Evolutionary conservation across 2,888 invertebrate species (phyloP), one percentile per base, ranked within the genome.

Genomic region (Gastracanthus pulcherrimus): DNA sequence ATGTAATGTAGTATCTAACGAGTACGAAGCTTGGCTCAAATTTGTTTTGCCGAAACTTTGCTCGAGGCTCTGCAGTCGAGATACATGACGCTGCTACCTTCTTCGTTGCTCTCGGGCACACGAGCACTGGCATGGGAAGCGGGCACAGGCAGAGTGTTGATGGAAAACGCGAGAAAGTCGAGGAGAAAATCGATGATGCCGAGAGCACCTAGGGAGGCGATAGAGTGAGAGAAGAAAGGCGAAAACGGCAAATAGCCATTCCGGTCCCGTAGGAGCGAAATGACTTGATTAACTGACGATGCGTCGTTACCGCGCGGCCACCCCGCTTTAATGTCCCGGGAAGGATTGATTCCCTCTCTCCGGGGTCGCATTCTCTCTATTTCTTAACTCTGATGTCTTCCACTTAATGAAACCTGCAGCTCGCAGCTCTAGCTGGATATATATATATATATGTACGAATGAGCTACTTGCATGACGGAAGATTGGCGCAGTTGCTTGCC

Each of bases 211-310:
- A 4, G 29, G 29, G 69, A 67, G 31, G n/a, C n/a, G 31, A 11
- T 58, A 0, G 23, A 13, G 66, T n/a, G 67, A 31, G 29, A 7
- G 26, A 19, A 13, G 9, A 9, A n/a, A 13, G 38, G 31, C 9
- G 62, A 67, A 71, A 72, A 26, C 29, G 48, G 75, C 75, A 78
- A 82, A 82, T 78, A 77, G 78, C 75, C 58, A 82, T 82, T 78
- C 78, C 70, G 34, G 78, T 82, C 82, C 75, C 78, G 82, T 82
- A 87, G 87, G 87, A 89, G 84, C 90, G 89, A 89, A 91, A 91
- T 89, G 89, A 89, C 90, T 91, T 91, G 91, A 91, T 91, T 91
- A 91, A 91, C 91, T 87, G 90, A 89, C 88, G 89, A 90, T 51
- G 81, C 67, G 72, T 67, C 67, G 67, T 81, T 77, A 81, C 48